Evolutionary conservation across 2,113 vertebrate species (phyloP), one percentile per base, ranked within the genome.

Genomic region (Melanerpes aurifrons): DNA sequence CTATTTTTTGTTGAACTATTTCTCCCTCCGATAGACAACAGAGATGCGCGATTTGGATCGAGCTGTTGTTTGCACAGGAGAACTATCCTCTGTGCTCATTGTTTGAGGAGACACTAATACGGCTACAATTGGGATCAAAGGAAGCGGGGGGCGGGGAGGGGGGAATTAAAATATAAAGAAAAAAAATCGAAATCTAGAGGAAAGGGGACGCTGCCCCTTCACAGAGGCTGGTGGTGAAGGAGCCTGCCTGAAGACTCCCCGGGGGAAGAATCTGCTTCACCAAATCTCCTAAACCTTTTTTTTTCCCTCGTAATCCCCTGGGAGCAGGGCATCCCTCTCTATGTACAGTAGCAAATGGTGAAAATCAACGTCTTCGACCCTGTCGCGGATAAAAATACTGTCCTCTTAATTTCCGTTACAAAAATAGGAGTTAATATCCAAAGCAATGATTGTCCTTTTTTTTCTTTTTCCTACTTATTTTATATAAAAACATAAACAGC

Each of bases 371-470:
- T 99, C 98, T 98, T 99, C 98, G 96, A 97, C 98, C 98, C 98
- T 99, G 98, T 99, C 97, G 87, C 94, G 98, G 98, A 99, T 99
- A 99, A 98, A 99, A 98, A 99, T 98, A 99, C 98, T 99, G 97
- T 98, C 98, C 98, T 98, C 98, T 99, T 99, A 98, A 98, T 98
- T 98, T 98, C 98, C 93, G 94, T 97, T 99, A 98, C 98, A 98
- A 98, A 99, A 98, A 99, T 99, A 99, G 98, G 98, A 98, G 98
- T 98, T 98, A 98, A 98, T 98, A 98, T 99, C 98, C 98, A 98
- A 98, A 98, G 98, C 98, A 98, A 98, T 98, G 98, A 99, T 99
- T 99, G 98, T 99, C 98, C 97, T 96, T 56, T 50, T 98, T 98
- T 97, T 98, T 98, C 97, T 98, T 97, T 98, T 98, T 97, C 98